Conservation (phyloP, 2,797 vertebrate species). For the Lutjanus argentimaculatus region DNA sequence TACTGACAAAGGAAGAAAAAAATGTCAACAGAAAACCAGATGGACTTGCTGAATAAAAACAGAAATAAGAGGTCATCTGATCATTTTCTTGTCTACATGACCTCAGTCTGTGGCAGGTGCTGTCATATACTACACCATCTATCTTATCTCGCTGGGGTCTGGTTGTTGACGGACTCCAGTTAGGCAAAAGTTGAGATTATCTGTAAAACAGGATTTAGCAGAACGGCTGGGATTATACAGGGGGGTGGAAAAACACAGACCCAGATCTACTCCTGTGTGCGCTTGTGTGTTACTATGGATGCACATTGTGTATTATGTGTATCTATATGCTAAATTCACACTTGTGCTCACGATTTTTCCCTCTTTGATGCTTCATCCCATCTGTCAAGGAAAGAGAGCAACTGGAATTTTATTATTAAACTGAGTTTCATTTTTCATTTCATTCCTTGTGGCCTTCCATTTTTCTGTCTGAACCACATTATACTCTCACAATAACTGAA, state of each 20-base stretch:
- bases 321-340: neutral
- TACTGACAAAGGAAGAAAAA: neutral
- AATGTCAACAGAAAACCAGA: neutral
- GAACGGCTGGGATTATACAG: conserved; percentile 37
- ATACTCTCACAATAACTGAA: neutral
- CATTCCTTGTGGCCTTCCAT: neutral
- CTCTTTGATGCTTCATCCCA: neutral
- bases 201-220: conserved; percentile 53
- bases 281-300: conserved; percentile 6
- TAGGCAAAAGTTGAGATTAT: conserved; percentile 50
- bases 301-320: neutral
- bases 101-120: neutral
- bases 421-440: neutral
- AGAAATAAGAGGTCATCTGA: neutral
- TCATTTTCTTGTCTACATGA: neutral
- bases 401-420: neutral
- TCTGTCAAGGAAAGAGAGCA: neutral
- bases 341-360: neutral
- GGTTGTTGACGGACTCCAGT: conserved; percentile 16
- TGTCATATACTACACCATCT: neutral
- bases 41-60: neutral
- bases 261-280: neutral
- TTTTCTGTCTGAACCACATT: neutral
- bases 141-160: neutral
- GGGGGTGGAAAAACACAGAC: neutral